These are phyloP conservation scores for Alloplasta piceator DNA, from an alignment of 2,888 invertebrate genomes.

Conservation along the genomic window DNA sequence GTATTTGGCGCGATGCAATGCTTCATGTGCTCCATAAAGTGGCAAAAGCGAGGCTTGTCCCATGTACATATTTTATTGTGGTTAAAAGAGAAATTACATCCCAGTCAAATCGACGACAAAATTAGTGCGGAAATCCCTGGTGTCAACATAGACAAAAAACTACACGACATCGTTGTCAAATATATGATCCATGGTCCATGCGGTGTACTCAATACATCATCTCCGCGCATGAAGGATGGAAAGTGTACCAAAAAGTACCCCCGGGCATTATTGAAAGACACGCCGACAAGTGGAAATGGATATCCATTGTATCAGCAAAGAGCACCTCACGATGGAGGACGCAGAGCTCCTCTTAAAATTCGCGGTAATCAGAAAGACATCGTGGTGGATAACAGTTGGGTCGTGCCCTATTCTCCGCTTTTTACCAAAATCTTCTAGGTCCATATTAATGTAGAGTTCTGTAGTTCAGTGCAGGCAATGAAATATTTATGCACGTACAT, in stretches of 20 bases:
- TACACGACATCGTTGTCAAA: slow-evolving; percentile 73
- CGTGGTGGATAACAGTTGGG: too few relatives aligned
- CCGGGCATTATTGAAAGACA: too few relatives aligned
- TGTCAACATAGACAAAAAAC: slow-evolving; percentile 61
- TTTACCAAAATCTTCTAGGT: too few relatives aligned
- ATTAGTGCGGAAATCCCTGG: slow-evolving; percentile 67
- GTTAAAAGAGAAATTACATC: slow-evolving; percentile 48
- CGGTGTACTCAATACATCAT: slow-evolving; percentile 76
- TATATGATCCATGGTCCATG: slow-evolving; percentile 82
- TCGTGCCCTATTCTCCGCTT: too few relatives aligned
- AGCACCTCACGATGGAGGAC: too few relatives aligned
- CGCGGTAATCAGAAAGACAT: too few relatives aligned
- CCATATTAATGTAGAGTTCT: too few relatives aligned
- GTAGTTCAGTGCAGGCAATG: too few relatives aligned
- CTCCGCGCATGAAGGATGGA: slow-evolving; percentile 72
- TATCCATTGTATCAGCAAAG: too few relatives aligned
- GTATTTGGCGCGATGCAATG: slow-evolving; percentile 71
- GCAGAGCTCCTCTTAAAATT: too few relatives aligned
- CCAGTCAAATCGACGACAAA: slow-evolving; percentile 60
- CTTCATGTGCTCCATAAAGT: slow-evolving; percentile 74
- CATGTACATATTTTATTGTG: slow-evolving; percentile 73
- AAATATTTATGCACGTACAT: too few relatives aligned
- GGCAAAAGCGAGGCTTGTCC: slow-evolving; percentile 75
- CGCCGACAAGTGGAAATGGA: too few relatives aligned
- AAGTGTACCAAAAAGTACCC: slow-evolving; percentile 73